These are phyloP conservation scores for Carassius carassius DNA, from an alignment of 2,113 vertebrate genomes.

Conservation along the genomic window DNA sequence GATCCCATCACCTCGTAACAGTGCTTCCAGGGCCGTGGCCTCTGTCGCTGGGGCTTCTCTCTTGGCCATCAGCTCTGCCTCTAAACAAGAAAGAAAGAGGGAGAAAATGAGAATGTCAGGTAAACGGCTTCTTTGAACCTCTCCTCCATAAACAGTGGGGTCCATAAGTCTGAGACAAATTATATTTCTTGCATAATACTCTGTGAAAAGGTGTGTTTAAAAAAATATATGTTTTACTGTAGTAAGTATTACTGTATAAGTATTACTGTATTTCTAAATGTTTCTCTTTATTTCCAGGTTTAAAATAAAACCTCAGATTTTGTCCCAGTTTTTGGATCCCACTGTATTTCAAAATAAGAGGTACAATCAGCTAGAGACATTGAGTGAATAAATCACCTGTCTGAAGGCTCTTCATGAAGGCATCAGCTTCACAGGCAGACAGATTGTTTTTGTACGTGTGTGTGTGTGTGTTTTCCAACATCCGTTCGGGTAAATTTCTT, in stretches of 20 bases:
- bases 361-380: not conserved
- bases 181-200: not conserved
- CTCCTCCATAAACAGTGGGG: not conserved
- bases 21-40: slow-evolving; percentile 91
- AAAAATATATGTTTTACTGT: no score
- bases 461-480: not conserved
- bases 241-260: no score
- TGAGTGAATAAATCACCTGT: not conserved
- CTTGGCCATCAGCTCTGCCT: slow-evolving; percentile 75
- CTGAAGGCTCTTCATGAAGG: not conserved
- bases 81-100: slow-evolving; percentile 53
- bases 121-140: not conserved
- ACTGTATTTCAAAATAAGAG: not conserved
- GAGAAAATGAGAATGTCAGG: not conserved
- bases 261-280: not conserved
- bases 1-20: slow-evolving; percentile 74
- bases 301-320: not conserved
- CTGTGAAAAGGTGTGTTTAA: not conserved
- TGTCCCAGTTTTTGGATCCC: not conserved
- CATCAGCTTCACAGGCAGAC: not conserved
- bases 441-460: not conserved
- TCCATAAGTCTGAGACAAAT: not conserved
- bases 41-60: slow-evolving; percentile 78
- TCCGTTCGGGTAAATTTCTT: slow-evolving; percentile 9
- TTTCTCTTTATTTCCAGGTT: not conserved